Evolutionary conservation across 2,888 invertebrate genomes (phyloP), one percentile per base, ranked within the genome.

Genomic region (Craniophora ligustri): DNA sequence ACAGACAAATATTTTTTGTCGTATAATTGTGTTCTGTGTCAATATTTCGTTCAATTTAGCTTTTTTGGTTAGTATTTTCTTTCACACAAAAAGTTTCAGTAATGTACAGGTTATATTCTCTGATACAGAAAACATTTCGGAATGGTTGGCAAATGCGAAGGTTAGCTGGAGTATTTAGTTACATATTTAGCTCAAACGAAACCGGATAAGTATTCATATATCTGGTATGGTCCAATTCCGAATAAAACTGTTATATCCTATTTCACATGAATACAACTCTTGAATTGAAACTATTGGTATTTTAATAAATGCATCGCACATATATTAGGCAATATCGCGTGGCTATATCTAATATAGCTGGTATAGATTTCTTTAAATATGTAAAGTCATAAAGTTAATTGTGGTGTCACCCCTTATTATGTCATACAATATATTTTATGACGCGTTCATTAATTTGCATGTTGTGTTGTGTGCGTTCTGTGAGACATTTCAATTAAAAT

Each of bases 361-460:
- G 55, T 45, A 49, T 65, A 28, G 46, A 54, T 70, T 66, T 57
- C 67, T 57, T 36, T 40, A 26, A 30, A 66, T 55, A 58, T 58
- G 50, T 45, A 62, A 67, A 62, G 68, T 62, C 68, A 62, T 48
- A 42, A 61, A 54, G 63, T 63, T 72, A 79, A 78, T 78, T 64
- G 65, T 63, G 53, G 54, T 67, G 79, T 76, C 79, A 70, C 70
- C 62, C 36, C 39, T 47, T 38, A 54, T 66, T 65, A 57, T 61
- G 40, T 51, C 72, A 53, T 57, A 76, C 67, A 63, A 71, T 71
- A 67, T 66, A 57, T 66, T 76, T 81, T 76, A 79, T 70, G 76
- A 65, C 46, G 54, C 49, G 46, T 58, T 74, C 79, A 86, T 85
- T 83, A 86, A 84, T 87, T 84, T 87, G 84, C 86, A 87, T 87